Conservation (phyloP, 2,888 invertebrate genomes). For the Craniophora ligustri region DNA sequence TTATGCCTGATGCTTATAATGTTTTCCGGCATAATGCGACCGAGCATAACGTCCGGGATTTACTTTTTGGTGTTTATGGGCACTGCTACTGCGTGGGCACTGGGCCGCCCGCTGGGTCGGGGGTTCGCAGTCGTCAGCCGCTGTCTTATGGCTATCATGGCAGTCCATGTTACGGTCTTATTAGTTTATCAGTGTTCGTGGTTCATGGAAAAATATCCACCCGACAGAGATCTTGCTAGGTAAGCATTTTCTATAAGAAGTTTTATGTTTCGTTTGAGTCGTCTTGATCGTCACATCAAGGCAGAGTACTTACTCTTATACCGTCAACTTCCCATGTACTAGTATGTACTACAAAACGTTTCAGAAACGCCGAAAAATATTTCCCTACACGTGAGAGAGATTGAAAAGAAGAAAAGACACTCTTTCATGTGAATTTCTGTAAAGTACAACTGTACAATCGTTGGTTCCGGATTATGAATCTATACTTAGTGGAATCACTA, state of each 20-base stretch:
- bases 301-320: no score
- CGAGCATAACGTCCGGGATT: constrained; percentile 94
- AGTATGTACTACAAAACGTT: no score
- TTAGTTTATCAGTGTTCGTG: constrained; percentile 96
- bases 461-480: no score
- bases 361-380: no score
- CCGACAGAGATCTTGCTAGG: constrained; percentile 93
- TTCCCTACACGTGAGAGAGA: no score
- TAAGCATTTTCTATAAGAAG: constrained; percentile 66
- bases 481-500: no score
- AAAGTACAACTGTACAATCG: no score
- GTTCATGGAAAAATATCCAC: constrained; percentile 92
- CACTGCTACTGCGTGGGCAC: constrained; percentile 96
- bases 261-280: no score
- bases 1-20: constrained; percentile 90
- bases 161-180: constrained; percentile 91
- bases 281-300: no score
- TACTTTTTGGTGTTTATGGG: constrained; percentile 96
- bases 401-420: no score
- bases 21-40: constrained; percentile 93
- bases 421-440: no score
- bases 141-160: constrained; percentile 92
- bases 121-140: constrained; percentile 93
- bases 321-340: no score
- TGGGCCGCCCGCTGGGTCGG: constrained; percentile 92